These are phyloP conservation scores for Eilema sororculum DNA, from an alignment of 2,888 invertebrate genomes.

Conservation along the genomic window DNA sequence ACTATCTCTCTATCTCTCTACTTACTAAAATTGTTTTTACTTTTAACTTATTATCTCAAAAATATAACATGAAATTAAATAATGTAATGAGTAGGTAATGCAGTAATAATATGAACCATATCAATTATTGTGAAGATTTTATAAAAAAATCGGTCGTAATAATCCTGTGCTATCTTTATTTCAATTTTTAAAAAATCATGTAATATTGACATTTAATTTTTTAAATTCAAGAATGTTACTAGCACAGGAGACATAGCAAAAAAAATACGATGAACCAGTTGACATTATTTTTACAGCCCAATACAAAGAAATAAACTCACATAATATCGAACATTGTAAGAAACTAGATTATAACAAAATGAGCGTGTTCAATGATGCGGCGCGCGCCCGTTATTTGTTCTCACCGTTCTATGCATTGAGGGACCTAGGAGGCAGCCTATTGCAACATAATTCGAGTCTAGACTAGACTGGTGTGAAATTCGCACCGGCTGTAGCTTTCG, in stretches of 20 bases:
- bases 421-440: slow-evolving; percentile 64
- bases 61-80: background rate
- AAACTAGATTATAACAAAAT: slow-evolving; percentile 57
- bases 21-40: background rate
- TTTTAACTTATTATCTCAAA: background rate
- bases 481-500: slow-evolving; percentile 81
- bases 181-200: no score
- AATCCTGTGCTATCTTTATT: no score
- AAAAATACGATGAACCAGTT: background rate
- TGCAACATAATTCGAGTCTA: slow-evolving; percentile 76
- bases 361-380: slow-evolving; percentile 63
- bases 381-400: slow-evolving; percentile 74
- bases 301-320: slow-evolving; percentile 35
- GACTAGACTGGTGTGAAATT: slow-evolving; percentile 84
- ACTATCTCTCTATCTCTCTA: background rate
- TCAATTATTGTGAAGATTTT: no score
- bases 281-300: slow-evolving; percentile 18
- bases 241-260: no score
- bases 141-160: no score
- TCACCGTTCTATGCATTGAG: slow-evolving; percentile 75
- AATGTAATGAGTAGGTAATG: background rate
- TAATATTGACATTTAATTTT: no score
- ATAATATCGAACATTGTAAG: slow-evolving; percentile 27
- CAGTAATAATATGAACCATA: no score
- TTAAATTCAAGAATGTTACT: no score